Conservation (phyloP, 2,888 invertebrate genomes). For the Dichetophora obliterata region DNA sequence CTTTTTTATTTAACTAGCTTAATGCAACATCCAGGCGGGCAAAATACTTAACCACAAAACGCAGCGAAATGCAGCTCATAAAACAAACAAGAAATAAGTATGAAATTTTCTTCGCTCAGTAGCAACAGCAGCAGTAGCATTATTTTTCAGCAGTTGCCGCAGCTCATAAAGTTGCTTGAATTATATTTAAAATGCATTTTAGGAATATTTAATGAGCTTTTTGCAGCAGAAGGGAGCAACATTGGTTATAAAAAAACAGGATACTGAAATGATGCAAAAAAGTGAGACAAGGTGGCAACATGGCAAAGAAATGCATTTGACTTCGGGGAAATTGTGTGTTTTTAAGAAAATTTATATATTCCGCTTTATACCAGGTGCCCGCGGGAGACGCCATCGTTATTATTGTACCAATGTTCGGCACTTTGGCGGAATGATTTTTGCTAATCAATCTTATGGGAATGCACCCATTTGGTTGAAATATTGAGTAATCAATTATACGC, state of each 20-base stretch:
- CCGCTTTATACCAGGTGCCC: not conserved
- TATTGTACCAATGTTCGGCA: not conserved
- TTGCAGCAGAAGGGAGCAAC: not conserved
- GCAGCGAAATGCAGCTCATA: constrained; percentile 29
- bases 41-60: constrained; percentile 7
- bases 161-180: not conserved
- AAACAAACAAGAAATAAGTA: constrained; percentile 31
- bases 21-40: not conserved
- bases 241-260: not conserved
- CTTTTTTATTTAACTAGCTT: not conserved
- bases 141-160: not conserved
- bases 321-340: not conserved
- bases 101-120: constrained; percentile 16
- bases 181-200: constrained; percentile 38
- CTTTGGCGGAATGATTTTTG: not conserved
- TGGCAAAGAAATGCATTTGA: not conserved
- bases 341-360: not conserved
- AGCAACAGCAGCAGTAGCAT: not conserved
- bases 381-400: not conserved
- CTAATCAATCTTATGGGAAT: too few relatives aligned
- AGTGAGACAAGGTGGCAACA: constrained; percentile 8
- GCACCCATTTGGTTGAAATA: too few relatives aligned
- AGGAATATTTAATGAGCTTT: constrained; percentile 32
- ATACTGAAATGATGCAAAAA: not conserved
- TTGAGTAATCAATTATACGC: too few relatives aligned